Base-by-base conservation (phyloP, 2,888 invertebrate species). In the Colostygia pectinataria region DNA sequence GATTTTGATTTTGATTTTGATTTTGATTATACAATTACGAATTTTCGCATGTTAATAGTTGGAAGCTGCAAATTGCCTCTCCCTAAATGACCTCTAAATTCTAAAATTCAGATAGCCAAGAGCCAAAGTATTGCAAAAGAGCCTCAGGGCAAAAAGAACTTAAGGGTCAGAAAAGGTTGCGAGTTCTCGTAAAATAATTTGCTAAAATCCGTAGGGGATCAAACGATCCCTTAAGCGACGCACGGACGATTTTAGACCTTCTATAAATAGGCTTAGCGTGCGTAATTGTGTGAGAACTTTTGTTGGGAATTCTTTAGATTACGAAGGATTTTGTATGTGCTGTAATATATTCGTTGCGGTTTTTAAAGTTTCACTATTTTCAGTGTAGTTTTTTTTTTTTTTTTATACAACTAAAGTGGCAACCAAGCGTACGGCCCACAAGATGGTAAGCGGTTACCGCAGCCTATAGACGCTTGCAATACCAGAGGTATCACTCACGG, bases 151-250 rank as follows among this genome's bases (percentile, higher is more conserved):
- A 25, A 2, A 41, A 32, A 32, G 10, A 36, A 37, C 15, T 24
- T 43, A 9, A 32, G 48, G 48, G 43, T 43, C 13, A 14, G 6
- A 43, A 50, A 50, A 40, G 50, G 36, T 50, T 8, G 24, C 28
- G 8, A 4, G 28, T 12, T 31, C 43, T 41, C 49, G 25, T 43
- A 46, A 55, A 58, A 58, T 55, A 46, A 52, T 59, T 53, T 54
- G 37, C 40, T 36, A 37, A 52, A 55, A 54, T 42, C 51, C 45
- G 39, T 34, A 49, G 39, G 36, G 50, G 46, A 14, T 44, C 41
- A 44, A 57, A 37, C 49, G 55, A 40, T 39, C 49, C 53, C 33
- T 47, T 42, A 53, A n/a, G n/a, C 41, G 18, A 43, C 51, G 58
- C 55, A 52, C 53, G 49, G 20, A 4, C 25, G 39, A 37, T 18